A percentile compares a stretch with the other conserved stretches of the same genome.
phyloP scores from a whole-genome alignment of 2,797 vertebrate species.

The Anguilla obscura region DNA sequence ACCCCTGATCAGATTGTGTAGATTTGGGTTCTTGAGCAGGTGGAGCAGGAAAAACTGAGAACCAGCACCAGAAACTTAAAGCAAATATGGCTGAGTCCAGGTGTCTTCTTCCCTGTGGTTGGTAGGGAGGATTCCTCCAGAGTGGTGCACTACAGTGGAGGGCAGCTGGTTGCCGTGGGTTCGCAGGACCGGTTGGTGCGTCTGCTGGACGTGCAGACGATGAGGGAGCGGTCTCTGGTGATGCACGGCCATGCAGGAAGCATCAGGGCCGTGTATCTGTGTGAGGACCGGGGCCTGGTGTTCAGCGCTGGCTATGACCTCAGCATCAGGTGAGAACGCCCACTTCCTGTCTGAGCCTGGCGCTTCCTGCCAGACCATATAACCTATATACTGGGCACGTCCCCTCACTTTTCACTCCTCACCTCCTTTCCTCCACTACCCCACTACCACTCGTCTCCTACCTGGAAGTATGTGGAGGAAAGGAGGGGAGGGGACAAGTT shows the following conservation, averaged over 20 bases:
- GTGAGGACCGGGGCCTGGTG: slow-evolving; percentile 73
- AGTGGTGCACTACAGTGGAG: slow-evolving; percentile 76
- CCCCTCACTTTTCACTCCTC: too few species aligned
- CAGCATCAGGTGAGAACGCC: slow-evolving; percentile 79
- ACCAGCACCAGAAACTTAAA: not conserved
- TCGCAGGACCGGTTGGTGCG: slow-evolving; percentile 71
- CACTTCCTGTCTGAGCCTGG: slow-evolving; percentile 13
- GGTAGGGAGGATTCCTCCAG: slow-evolving; percentile 74
- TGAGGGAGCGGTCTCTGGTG: slow-evolving; percentile 46
- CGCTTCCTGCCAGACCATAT: not conserved
- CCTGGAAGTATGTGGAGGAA: too few species aligned
- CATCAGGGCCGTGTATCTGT: slow-evolving; percentile 69
- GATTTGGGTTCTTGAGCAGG: too few species aligned
- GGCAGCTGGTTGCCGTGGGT: slow-evolving; percentile 68
- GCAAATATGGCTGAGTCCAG: not conserved
- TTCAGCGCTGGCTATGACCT: slow-evolving; percentile 77
- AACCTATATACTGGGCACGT: not conserved
- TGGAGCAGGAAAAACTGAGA: not conserved
- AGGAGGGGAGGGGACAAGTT: too few species aligned
- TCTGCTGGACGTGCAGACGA: slow-evolving; percentile 60
- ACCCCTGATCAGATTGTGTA: too few species aligned
- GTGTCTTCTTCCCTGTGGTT: not conserved
- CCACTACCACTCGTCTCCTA: too few species aligned
- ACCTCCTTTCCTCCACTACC: too few species aligned
- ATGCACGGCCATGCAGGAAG: slow-evolving; percentile 74